Evolutionary conservation across 92 coral and sea anemone species (phyloP), one percentile per base, ranked within the genome.

Genomic region (Parazoanthus swiftii): DNA sequence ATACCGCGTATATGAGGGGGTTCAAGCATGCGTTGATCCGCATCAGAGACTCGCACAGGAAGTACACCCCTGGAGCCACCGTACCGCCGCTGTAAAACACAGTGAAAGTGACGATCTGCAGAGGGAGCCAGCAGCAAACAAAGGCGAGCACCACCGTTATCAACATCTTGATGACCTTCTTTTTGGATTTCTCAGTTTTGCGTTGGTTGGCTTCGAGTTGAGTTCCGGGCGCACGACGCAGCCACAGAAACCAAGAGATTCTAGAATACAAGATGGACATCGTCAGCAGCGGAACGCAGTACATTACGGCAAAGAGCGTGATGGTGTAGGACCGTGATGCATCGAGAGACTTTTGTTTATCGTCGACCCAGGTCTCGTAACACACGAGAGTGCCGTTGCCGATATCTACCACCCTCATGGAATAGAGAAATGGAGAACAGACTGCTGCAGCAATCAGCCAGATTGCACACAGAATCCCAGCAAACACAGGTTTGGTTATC

Each of bases 161-260:
- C 42, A 93, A 85, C 96, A 93, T 93, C 78, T 71, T 81, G 6
- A 88, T 21, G 3, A 91, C 83, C 63, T 91, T 94, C 78, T 88
- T 85, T 20, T 90, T 82, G 6, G 80, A 84, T 33, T 79, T 54
- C 65, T 75, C 86, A 43, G 79, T 37, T 35, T 86, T 68, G 67
- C 79, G 90, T 54, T 85, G 90, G 33, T 82, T 86, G 0, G 71
- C 43, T 77, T 82, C 82, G 72, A 80, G 88, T n/a, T 74, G 72
- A 79, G 76, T 95, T n/a, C 99, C 99, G 3, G 98, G 99, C 1
- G 93, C 89, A 74, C 93, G 90, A 29, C 92, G 94, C 63, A 85
- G 77, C 96, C 98, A 96, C 43, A 96, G 92, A 84, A 89, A 90
- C 65, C 91, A 89, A 71, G 94, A 92, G 26, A 96, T 93, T 33